Percentiles rank a stretch among this genome's conserved stretches.
phyloP scores from a whole-genome alignment of 2,797 vertebrate genomes.

The Oreochromis mossambicus region DNA sequence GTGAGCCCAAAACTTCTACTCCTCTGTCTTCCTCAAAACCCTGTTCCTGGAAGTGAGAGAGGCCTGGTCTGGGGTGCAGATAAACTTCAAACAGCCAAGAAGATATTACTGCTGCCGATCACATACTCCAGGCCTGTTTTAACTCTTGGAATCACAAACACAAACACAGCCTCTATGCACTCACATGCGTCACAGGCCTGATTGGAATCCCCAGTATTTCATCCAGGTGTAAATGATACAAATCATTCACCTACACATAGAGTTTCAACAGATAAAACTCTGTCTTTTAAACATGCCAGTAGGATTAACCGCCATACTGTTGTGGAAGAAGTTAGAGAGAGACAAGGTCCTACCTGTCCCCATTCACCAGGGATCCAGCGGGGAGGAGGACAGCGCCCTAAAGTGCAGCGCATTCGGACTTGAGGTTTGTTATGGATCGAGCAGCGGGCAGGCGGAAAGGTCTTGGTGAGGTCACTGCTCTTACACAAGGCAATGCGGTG shows the following conservation, averaged over 20 bases:
- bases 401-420: slow-evolving; percentile 89
- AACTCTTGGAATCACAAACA: slow-evolving; percentile 14
- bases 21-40: slow-evolving; percentile 53
- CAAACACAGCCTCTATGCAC: slow-evolving; percentile 35
- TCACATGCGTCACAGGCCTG: slow-evolving; percentile 38
- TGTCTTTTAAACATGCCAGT: slow-evolving; percentile 3
- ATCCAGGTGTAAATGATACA: slow-evolving; percentile 61
- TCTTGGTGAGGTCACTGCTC: slow-evolving; percentile 93
- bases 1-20: slow-evolving; percentile 43
- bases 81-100: slow-evolving; percentile 71
- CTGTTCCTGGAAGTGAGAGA: slow-evolving; percentile 68
- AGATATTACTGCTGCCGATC: slow-evolving; percentile 55
- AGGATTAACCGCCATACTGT: not conserved
- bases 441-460: slow-evolving; percentile 87
- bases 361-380: slow-evolving; percentile 97
- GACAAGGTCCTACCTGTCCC: slow-evolving; percentile 84
- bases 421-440: slow-evolving; percentile 89
- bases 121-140: slow-evolving; percentile 47
- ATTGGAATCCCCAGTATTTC: slow-evolving; percentile 76
- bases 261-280: not conserved
- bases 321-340: not conserved
- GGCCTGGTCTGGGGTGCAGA: slow-evolving; percentile 55
- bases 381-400: slow-evolving; percentile 93
- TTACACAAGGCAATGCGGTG: slow-evolving; percentile 96
- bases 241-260: slow-evolving; percentile 56